Conservation (phyloP, 2,797 vertebrate genomes). For the Tadarida brasiliensis region DNA sequence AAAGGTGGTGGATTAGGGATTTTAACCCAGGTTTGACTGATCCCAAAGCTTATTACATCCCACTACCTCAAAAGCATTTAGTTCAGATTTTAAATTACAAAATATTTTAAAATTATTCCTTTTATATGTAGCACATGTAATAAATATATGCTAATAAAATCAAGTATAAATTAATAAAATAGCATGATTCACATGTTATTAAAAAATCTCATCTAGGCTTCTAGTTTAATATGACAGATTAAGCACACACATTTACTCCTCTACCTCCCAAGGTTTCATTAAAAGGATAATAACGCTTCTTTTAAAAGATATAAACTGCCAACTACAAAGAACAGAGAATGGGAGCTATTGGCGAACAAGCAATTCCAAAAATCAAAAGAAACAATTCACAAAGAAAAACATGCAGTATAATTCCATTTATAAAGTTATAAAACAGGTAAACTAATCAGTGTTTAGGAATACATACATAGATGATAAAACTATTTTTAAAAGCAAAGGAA, state of each 20-base stretch:
- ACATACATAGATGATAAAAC: background rate
- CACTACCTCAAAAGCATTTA: background rate
- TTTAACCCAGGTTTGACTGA: background rate
- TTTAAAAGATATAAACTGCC: slow-evolving; percentile 9
- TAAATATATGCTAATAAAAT: slow-evolving; percentile 2
- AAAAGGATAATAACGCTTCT: slow-evolving; percentile 20
- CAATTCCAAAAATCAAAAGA: slow-evolving; percentile 48
- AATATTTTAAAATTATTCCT: slow-evolving; percentile 28
- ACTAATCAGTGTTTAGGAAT: background rate
- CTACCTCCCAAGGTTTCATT: background rate
- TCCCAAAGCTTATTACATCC: background rate
- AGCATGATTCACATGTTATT: background rate
- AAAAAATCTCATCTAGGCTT: background rate
- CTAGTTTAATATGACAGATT: background rate
- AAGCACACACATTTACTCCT: slow-evolving; percentile 22
- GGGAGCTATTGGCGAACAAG: background rate
- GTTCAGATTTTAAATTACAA: slow-evolving; percentile 3
- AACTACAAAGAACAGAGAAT: slow-evolving; percentile 15
- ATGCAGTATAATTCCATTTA: background rate
- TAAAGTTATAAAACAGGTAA: slow-evolving; percentile 40
- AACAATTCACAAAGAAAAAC: background rate
- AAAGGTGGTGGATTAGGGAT: background rate
- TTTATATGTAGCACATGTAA: background rate
- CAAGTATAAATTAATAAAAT: slow-evolving; percentile 37
- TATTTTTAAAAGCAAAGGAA: slow-evolving; percentile 12